A percentile compares a stretch with the other conserved stretches of the same genome.
Conservation (phyloP, 2,797 vertebrate genomes). For the Linurgus olivaceus region DNA sequence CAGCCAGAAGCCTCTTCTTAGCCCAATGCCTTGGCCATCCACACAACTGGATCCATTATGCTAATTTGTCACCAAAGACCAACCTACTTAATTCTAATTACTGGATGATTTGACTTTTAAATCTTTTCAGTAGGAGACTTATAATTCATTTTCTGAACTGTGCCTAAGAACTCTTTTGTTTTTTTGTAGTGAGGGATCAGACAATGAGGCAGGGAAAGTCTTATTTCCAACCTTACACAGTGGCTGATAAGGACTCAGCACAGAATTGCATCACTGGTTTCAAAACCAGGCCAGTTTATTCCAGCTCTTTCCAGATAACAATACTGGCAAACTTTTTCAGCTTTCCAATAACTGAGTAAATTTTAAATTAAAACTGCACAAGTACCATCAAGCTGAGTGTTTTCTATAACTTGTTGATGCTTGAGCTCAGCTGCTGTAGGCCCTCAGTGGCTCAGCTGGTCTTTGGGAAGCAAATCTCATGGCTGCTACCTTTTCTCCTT, state of each 20-base stretch:
- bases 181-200: background rate
- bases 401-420: background rate
- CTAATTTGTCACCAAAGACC: slow-evolving; percentile 12
- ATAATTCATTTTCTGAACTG: slow-evolving; percentile 28
- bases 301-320: background rate
- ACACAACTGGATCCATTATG: background rate
- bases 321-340: background rate
- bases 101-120: slow-evolving; percentile 44
- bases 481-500: background rate
- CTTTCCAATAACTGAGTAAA: background rate
- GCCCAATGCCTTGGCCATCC: background rate
- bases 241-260: slow-evolving; percentile 4
- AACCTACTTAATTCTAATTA: slow-evolving; percentile 46
- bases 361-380: background rate
- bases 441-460: background rate
- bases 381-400: background rate
- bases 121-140: background rate
- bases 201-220: background rate
- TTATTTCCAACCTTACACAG: background rate
- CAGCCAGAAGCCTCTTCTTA: background rate
- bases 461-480: background rate
- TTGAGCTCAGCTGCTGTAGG: background rate
- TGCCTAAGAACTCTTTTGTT: background rate
- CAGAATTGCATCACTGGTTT: background rate
- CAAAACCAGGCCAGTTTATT: background rate